A percentile compares a stretch with the other conserved stretches of the same genome.
These are phyloP conservation scores for Eptesicus fuscus DNA, from an alignment of 2,113 vertebrate species.

Conservation along the genomic window DNA sequence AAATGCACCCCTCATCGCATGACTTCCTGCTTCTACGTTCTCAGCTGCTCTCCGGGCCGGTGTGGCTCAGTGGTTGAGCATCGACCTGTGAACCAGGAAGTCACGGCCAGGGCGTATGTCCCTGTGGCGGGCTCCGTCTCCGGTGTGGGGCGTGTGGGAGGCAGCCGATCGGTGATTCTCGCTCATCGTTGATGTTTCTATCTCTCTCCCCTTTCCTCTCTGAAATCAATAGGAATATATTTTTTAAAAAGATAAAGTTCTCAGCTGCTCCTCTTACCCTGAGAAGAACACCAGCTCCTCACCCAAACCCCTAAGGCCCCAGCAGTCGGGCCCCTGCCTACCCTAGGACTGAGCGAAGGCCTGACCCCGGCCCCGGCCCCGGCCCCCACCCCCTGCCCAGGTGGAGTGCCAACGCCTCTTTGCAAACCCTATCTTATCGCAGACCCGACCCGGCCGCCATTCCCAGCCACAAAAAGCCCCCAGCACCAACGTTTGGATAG, in stretches of 20 bases:
- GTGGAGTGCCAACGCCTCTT: fast-evolving
- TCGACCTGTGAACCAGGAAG: no score
- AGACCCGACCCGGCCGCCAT: not conserved
- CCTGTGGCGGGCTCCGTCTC: no score
- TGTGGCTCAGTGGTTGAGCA: no score
- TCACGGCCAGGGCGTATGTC: no score
- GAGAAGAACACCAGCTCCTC: not conserved
- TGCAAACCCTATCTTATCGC: not conserved
- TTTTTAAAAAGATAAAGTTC: not conserved
- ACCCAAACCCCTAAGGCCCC: not conserved
- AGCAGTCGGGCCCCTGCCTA: not conserved
- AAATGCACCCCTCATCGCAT: not conserved
- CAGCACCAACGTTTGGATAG: not conserved
- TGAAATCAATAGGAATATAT: no score
- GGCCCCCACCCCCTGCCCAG: not conserved
- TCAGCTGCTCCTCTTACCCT: not conserved
- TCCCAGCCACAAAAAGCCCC: not conserved
- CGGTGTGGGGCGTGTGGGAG: no score
- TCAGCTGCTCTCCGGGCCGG: not conserved
- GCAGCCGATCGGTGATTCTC: no score
- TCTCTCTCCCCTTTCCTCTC: no score
- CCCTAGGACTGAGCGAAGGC: no score
- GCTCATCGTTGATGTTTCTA: no score
- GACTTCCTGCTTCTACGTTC: not conserved
- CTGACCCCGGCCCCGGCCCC: not conserved